Conservation (phyloP, 1,140 invertebrate species). For the Drosophila arawakana region DNA sequence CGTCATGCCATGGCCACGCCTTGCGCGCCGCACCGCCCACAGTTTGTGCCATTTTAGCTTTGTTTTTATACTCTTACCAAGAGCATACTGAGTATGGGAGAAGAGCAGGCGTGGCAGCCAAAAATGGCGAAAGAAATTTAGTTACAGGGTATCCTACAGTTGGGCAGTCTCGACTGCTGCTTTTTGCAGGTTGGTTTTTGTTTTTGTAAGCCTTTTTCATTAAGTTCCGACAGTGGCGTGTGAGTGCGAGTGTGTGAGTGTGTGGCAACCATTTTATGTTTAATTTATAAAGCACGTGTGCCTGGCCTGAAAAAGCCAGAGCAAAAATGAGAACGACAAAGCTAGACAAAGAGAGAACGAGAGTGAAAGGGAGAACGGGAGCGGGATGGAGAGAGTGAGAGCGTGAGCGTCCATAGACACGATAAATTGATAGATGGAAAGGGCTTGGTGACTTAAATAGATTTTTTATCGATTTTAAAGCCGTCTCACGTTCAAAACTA, state of each 20-base stretch:
- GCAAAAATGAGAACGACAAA: neutral
- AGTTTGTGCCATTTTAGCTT: conserved; percentile 18
- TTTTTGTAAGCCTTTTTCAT: conserved; percentile 66
- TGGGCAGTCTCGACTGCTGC: too few species aligned
- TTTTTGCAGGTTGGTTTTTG: conserved; percentile 11
- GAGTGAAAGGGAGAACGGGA: neutral
- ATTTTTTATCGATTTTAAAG: conserved; percentile 78
- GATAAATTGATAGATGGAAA: conserved; percentile 32
- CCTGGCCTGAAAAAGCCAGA: conserved; percentile 24
- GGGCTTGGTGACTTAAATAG: conserved; percentile 72
- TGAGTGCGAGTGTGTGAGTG: conserved; percentile 46
- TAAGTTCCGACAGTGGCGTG: conserved; percentile 44
- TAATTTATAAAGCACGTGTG: conserved; percentile 76
- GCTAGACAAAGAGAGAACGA: neutral
- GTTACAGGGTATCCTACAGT: too few species aligned
- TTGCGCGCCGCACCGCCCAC: neutral
- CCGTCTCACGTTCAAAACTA: conserved; percentile 68
- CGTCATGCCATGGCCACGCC: conserved; percentile 3
- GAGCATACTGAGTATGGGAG: too few species aligned
- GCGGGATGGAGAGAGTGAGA: conserved; percentile 19
- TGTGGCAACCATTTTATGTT: conserved; percentile 74
- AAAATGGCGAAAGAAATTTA: too few species aligned
- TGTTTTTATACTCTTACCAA: conserved; percentile 12
- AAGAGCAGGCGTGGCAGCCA: too few species aligned
- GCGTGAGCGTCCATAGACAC: conserved; percentile 20